Percentiles rank a stretch among this genome's conserved stretches.
phyloP scores from a whole-genome alignment of 2,113 vertebrate genomes.

The Aegithalos caudatus region DNA sequence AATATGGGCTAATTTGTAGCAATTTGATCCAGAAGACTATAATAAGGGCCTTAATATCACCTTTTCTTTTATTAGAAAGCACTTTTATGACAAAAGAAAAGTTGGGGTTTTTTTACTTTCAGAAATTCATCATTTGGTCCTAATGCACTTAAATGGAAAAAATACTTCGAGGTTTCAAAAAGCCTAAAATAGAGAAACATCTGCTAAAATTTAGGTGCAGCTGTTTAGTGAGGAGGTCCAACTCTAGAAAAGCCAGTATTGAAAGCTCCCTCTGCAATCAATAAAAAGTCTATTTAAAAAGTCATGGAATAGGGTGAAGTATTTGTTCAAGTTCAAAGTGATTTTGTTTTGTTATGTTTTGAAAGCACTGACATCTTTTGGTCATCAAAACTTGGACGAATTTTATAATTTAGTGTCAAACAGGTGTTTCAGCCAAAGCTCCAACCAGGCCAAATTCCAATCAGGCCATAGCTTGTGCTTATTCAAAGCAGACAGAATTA shows the following conservation, averaged over 20 bases:
- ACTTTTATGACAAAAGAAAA: background rate
- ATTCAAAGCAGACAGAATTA: background rate
- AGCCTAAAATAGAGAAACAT: slow-evolving; percentile 17
- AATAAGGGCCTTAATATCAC: background rate
- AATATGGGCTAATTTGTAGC: background rate
- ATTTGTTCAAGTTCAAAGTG: slow-evolving; percentile 29
- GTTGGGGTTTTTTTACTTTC: background rate
- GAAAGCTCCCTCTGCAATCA: slow-evolving; percentile 13
- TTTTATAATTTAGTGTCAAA: background rate
- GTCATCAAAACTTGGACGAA: background rate
- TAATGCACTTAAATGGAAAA: background rate
- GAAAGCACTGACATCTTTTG: background rate
- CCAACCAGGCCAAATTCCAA: background rate
- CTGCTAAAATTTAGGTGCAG: slow-evolving; percentile 26
- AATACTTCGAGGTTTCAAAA: background rate
- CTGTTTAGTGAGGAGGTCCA: background rate
- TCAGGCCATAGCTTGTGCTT: background rate
- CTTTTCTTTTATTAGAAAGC: background rate
- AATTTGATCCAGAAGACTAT: slow-evolving; percentile 1
- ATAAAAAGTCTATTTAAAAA: background rate
- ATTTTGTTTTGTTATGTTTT: background rate
- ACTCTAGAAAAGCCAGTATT: background rate
- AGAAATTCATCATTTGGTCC: background rate
- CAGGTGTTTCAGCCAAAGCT: background rate
- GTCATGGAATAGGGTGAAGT: background rate